Evolutionary conservation across 2,888 invertebrate species (phyloP).

Genomic region (Scotopteryx bipunctaria): DNA sequence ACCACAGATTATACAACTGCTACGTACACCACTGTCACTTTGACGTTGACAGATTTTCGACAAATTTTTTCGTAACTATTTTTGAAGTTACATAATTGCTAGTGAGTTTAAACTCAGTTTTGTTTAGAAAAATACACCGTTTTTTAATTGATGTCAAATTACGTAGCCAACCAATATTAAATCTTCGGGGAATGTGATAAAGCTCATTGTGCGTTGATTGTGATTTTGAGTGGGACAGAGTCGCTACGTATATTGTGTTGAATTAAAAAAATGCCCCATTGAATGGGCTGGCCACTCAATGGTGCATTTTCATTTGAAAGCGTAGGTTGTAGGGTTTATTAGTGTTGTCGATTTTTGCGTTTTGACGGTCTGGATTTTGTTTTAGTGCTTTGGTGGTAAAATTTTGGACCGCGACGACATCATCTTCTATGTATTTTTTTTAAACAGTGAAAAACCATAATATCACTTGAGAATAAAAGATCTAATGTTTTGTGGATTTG

Average conservation of each 20-base stretch:
- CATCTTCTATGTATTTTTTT: background rate
- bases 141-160: no score
- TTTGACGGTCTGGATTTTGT: conserved; percentile 7
- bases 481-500: no score
- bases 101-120: no score
- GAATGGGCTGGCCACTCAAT: conserved; percentile 57
- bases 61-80: no score
- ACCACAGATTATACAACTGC: conserved; percentile 12
- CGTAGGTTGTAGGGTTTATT: conserved; percentile 52
- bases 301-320: conserved; percentile 48
- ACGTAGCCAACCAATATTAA: background rate
- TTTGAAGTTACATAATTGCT: no score
- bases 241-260: conserved; percentile 60
- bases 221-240: conserved; percentile 1
- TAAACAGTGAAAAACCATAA: no score
- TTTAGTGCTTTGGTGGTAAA: background rate
- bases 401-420: background rate
- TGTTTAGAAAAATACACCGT: no score
- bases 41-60: background rate
- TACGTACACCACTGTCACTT: background rate
- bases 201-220: background rate
- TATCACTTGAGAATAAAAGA: no score
- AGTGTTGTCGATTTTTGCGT: conserved; percentile 23
- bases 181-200: background rate
- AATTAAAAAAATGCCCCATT: conserved; percentile 73